Base-by-base conservation (phyloP, 2,797 vertebrate genomes). In the Oreochromis mossambicus region DNA sequence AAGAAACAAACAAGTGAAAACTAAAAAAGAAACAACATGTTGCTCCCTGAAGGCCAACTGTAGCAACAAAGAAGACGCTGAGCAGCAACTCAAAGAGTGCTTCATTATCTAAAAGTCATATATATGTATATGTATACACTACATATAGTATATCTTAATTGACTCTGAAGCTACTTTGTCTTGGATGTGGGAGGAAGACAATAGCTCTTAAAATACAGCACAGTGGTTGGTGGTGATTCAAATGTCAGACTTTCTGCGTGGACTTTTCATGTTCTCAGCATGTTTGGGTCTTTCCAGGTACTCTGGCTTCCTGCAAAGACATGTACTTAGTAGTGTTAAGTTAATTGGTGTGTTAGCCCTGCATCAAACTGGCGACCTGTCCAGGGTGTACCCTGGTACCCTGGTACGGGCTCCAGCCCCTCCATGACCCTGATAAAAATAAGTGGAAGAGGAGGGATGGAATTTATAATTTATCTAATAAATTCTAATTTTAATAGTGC, bases 321-420 rank as follows among this genome's bases (percentile, higher is more conserved):
- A 19, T 0, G 29, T 17, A 61, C 15, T 58, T 34, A 58, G 15
- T 34, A 19, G 29, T 26, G 1, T 58, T 34, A 0, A 29, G 32
- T 19, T 19, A 58, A 61, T 3, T 61, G 56, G 56, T 61, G 29
- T 61, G 56, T 11, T 61, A 61, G 15, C 0, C 29, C 56, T 19
- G 56, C 56, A 61, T 34, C 56, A 61, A 61, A 1, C 21, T 29
- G 26, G 14, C 26, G 1, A 56, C 56, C 15, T 58, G 29, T 19
- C 26, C 55, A 58, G 29, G 1, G 55, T 32, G 55, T 32, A 32
- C 5, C 3, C 8, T 29, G 13, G 21, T 55, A 55, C 6, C 4
- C 24, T 26, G 54, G 0, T 58, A 32, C 0, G 8, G 0, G 26
- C 0, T 17, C 55, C 26, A 32, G 55, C 55, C 3, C 26, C 14